A percentile compares a stretch with the other conserved stretches of the same genome.
Evolutionary conservation across 2,113 vertebrate species (phyloP).

Genomic region (Genyomyrus donnyi): DNA sequence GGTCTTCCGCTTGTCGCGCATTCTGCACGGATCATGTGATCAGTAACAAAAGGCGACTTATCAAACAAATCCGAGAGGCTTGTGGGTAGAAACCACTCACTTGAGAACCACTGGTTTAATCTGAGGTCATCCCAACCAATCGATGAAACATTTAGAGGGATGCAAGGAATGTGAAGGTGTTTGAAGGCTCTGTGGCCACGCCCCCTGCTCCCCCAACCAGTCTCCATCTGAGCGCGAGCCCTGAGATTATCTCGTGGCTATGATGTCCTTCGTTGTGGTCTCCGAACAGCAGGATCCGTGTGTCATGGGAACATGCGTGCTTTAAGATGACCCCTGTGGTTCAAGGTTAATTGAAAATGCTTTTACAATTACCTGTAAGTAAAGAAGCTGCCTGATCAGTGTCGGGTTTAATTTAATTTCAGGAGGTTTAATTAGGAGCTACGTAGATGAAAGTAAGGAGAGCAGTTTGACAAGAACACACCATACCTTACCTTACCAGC

Average conservation of each 20-base stretch:
- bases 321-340: not conserved
- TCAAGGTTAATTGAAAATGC: conserved; percentile 21
- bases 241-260: not conserved
- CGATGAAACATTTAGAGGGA: not conserved
- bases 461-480: not conserved
- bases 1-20: not conserved
- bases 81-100: not conserved
- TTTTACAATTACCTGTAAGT: conserved; percentile 1
- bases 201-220: not conserved
- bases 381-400: not conserved
- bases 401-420: conserved; percentile 13
- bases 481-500: not conserved
- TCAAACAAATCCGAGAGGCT: not conserved
- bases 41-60: not conserved
- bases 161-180: not conserved
- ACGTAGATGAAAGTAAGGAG: not conserved
- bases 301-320: not conserved
- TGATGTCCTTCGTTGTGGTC: not conserved
- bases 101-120: not conserved
- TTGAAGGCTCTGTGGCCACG: not conserved
- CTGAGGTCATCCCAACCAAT: not conserved
- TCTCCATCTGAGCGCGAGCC: not conserved
- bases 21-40: not conserved
- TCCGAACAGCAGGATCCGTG: not conserved
- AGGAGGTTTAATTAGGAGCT: conserved; percentile 9